Conservation (phyloP, 2,113 vertebrate species). For the Indicator indicator region DNA sequence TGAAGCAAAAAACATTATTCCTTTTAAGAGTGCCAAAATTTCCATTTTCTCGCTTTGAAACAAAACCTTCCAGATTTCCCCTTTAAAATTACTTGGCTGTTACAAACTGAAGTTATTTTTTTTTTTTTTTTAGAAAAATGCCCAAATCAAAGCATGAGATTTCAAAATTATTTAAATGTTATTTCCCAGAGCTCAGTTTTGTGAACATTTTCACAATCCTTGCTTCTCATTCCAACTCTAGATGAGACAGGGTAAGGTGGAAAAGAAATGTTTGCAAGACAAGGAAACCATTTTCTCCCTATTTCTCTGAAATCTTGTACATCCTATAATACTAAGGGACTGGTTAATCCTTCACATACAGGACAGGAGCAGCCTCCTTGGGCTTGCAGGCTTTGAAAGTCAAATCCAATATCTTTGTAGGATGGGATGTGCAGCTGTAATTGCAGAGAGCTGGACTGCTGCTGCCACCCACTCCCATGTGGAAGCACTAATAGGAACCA, state of each 20-base stretch:
- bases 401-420: not conserved
- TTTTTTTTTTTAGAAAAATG: not conserved
- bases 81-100: constrained; percentile 36
- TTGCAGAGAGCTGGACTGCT: not conserved
- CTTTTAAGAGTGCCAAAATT: constrained; percentile 57
- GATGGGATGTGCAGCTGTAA: not conserved
- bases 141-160: constrained; percentile 27
- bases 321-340: not conserved
- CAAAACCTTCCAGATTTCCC: constrained; percentile 48
- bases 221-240: not conserved
- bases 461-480: not conserved
- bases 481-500: not conserved
- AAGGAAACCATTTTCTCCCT: not conserved
- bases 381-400: not conserved
- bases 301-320: not conserved
- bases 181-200: constrained; percentile 5
- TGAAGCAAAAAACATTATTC: constrained; percentile 22
- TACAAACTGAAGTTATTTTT: constrained; percentile 16
- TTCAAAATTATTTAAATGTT: constrained; percentile 46
- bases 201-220: not conserved
- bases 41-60: constrained; percentile 62
- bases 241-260: not conserved
- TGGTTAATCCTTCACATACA: not conserved
- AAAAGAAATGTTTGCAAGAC: not conserved
- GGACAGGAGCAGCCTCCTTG: not conserved